Conservation (phyloP, 2,797 vertebrate species). For the Telmatherina bonti region DNA sequence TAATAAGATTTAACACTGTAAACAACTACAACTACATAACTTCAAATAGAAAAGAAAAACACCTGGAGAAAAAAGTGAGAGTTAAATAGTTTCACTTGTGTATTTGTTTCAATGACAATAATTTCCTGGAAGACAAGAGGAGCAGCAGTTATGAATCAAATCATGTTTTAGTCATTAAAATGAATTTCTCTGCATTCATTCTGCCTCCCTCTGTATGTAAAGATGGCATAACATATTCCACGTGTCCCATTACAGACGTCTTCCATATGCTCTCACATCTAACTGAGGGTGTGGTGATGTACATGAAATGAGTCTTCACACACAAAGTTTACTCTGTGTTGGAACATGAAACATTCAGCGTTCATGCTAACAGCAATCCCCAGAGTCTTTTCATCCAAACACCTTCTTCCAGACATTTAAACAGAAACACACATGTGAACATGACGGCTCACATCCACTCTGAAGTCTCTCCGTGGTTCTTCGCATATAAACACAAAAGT, state of each 20-base stretch:
- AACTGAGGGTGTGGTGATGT: slow-evolving; percentile 35
- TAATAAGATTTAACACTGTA: no score
- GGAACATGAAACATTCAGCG: slow-evolving; percentile 19
- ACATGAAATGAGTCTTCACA: slow-evolving; percentile 46
- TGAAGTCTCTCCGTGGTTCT: slow-evolving; percentile 11
- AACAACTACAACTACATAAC: no score
- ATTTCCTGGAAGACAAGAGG: not conserved
- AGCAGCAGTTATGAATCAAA: not conserved
- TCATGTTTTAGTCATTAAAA: not conserved
- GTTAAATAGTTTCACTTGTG: no score
- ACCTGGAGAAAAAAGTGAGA: no score
- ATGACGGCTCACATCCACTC: not conserved
- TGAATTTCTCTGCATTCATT: not conserved
- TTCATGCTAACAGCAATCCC: slow-evolving; percentile 24
- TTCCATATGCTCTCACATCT: slow-evolving; percentile 29
- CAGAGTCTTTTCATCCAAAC: slow-evolving; percentile 6
- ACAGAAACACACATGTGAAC: slow-evolving; percentile 2
- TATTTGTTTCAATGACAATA: no score
- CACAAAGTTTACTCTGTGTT: slow-evolving; percentile 51
- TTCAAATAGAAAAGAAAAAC: no score
- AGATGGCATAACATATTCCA: slow-evolving; percentile 16
- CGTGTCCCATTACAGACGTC: slow-evolving; percentile 35
- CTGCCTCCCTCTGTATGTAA: not conserved
- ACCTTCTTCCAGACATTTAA: not conserved
- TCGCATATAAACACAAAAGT: slow-evolving; percentile 49